phyloP scores from a whole-genome alignment of 2,113 vertebrate genomes.

The Chionis minor region DNA sequence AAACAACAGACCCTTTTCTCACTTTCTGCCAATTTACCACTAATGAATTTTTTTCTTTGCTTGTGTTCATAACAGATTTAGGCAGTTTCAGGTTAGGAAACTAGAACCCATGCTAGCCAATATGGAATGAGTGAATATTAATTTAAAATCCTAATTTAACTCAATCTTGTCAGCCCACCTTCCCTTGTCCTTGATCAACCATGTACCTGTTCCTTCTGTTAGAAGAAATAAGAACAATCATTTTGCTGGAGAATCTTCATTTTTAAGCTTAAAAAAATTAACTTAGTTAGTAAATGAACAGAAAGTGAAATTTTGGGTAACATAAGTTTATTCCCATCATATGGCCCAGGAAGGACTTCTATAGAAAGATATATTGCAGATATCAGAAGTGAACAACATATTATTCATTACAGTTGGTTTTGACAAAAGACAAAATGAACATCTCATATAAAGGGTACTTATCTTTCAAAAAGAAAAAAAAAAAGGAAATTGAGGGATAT shows the following conservation, averaged over 20 bases:
- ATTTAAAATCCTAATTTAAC: background rate
- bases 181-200: background rate
- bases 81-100: background rate
- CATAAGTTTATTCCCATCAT: background rate
- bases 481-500: background rate
- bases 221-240: background rate
- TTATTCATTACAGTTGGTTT: slow-evolving; percentile 41
- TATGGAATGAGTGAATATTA: background rate
- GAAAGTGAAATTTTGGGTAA: background rate
- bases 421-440: background rate
- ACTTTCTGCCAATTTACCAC: background rate
- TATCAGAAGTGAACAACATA: slow-evolving; percentile 27
- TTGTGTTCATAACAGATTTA: background rate
- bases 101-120: background rate
- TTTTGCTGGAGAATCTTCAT: background rate
- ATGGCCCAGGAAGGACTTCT: background rate
- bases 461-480: background rate
- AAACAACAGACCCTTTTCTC: background rate
- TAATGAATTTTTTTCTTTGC: background rate
- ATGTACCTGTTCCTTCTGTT: background rate
- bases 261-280: background rate
- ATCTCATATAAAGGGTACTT: background rate
- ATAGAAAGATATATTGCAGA: slow-evolving; percentile 21
- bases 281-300: background rate
- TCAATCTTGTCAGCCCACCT: background rate